These are phyloP conservation scores for Ochropacha duplaris DNA, from an alignment of 2,888 invertebrate species.

Conservation along the genomic window DNA sequence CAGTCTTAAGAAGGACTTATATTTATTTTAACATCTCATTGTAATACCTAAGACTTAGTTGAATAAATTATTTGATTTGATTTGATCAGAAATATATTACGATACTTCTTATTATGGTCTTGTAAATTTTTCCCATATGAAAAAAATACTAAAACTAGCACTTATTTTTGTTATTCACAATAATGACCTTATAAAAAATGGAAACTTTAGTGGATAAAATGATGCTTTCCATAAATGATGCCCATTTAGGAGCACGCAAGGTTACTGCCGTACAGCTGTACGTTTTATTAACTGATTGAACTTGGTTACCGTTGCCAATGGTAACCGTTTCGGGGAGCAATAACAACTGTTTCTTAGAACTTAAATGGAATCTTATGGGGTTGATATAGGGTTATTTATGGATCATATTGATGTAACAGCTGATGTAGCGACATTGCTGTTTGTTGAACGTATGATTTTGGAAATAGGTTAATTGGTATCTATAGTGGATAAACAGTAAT, in stretches of 20 bases:
- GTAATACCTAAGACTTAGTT: too few relatives aligned
- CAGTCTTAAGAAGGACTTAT: too few relatives aligned
- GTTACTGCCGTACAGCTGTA: not conserved
- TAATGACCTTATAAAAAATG: not conserved
- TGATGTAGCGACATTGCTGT: not conserved
- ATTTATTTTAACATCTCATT: too few relatives aligned
- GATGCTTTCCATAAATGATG: not conserved
- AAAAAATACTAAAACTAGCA: too few relatives aligned
- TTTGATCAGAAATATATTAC: too few relatives aligned
- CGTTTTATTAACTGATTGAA: not conserved
- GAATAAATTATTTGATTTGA: too few relatives aligned
- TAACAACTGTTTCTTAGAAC: not conserved
- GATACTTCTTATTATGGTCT: too few relatives aligned
- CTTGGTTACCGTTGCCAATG: not conserved
- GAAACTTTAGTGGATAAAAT: not conserved
- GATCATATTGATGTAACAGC: constrained; percentile 3
- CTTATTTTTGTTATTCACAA: not conserved
- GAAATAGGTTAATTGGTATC: constrained; percentile 18
- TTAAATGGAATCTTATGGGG: not conserved
- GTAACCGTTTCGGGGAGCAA: not conserved
- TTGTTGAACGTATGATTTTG: not conserved
- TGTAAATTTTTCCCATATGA: too few relatives aligned
- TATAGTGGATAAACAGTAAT: constrained; percentile 11
- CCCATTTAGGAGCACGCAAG: not conserved
- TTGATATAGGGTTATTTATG: not conserved